These are phyloP conservation scores for Solea solea DNA, from an alignment of 2,113 vertebrate genomes.

Conservation along the genomic window DNA sequence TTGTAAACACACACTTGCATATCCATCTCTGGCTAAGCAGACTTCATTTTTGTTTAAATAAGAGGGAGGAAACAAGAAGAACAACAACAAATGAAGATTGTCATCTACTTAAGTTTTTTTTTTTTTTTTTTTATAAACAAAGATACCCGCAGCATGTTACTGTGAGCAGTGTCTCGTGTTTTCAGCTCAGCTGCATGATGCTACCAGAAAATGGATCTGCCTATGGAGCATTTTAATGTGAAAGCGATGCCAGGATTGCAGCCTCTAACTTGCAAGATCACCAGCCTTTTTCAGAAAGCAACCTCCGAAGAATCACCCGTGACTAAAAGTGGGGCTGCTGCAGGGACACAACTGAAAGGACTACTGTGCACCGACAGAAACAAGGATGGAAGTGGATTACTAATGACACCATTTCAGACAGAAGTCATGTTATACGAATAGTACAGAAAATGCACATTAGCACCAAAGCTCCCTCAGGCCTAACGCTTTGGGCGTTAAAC, in stretches of 20 bases:
- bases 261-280: constrained; percentile 70
- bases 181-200: constrained; percentile 59
- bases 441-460: constrained; percentile 33
- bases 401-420: constrained; percentile 76
- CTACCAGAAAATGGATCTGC: constrained; percentile 69
- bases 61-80: background rate
- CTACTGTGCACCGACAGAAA: constrained; percentile 76
- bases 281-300: constrained; percentile 54
- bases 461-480: constrained; percentile 29
- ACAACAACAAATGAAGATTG: constrained; percentile 30
- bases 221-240: constrained; percentile 58
- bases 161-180: constrained; percentile 44
- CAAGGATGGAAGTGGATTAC: constrained; percentile 76
- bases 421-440: constrained; percentile 53
- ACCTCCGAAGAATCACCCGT: constrained; percentile 67
- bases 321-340: constrained; percentile 70
- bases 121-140: constrained; percentile 19
- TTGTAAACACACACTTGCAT: constrained; percentile 30
- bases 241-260: constrained; percentile 65
- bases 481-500: background rate
- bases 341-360: constrained; percentile 75
- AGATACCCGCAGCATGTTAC: constrained; percentile 55
- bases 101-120: constrained; percentile 43
- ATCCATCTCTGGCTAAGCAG: constrained; percentile 19
- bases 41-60: constrained; percentile 29